Evolutionary conservation across 2,797 vertebrate genomes (phyloP).

Genomic region (Tokudaia muenninki): DNA sequence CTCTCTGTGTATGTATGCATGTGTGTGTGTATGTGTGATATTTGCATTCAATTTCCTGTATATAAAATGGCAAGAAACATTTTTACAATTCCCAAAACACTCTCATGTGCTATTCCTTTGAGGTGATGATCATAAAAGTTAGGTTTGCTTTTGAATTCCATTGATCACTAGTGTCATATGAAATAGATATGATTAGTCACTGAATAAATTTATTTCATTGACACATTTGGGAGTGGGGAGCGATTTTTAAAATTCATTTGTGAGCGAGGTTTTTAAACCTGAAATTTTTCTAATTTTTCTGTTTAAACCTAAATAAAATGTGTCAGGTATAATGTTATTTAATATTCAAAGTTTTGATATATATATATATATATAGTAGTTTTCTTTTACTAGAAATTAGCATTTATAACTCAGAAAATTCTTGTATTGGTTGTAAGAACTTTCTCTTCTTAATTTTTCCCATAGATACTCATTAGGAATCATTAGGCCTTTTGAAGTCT

Average conservation of each 20-base stretch:
- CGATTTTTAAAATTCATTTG: neutral
- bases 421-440: neutral
- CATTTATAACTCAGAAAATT: neutral
- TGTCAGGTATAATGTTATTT: neutral
- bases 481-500: neutral
- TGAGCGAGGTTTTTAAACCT: neutral
- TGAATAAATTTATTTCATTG: neutral
- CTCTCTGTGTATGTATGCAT: too few species aligned
- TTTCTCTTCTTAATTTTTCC: neutral
- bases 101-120: neutral
- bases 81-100: neutral
- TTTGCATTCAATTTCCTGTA: too few species aligned
- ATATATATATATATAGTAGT: neutral
- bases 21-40: neutral
- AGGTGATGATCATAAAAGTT: neutral
- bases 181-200: neutral
- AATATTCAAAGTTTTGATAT: neutral
- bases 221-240: too few species aligned
- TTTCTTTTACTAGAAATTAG: neutral
- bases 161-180: neutral
- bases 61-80: neutral
- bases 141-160: too few species aligned
- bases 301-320: neutral
- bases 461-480: neutral
- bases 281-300: neutral